Conservation (phyloP, 1,140 invertebrate genomes). For the Anastrepha obliqua region DNA sequence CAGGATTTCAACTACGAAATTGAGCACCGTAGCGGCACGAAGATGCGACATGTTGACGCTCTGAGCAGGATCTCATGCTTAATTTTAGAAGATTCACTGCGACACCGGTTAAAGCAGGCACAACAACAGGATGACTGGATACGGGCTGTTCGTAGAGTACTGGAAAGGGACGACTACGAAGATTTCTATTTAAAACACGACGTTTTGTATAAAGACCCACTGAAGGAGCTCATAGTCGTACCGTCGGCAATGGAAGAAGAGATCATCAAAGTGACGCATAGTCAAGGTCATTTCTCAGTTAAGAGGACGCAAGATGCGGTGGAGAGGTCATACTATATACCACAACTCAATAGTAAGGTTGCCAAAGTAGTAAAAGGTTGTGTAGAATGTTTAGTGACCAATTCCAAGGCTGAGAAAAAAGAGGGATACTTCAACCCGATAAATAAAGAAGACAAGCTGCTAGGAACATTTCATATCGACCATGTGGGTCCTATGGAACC, state of each 20-base stretch:
- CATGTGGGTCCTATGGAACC: background rate
- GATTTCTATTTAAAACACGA: slow-evolving; percentile 25
- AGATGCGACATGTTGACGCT: slow-evolving; percentile 54
- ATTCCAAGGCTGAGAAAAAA: background rate
- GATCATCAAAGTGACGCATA: background rate
- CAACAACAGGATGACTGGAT: slow-evolving; percentile 51
- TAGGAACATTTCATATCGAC: background rate
- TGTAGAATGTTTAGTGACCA: background rate
- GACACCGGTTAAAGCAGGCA: background rate
- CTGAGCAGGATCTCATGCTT: slow-evolving; percentile 55
- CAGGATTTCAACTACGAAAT: slow-evolving; percentile 61
- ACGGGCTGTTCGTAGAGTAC: background rate
- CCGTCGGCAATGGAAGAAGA: slow-evolving; percentile 8
- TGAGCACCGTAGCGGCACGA: slow-evolving; percentile 56
- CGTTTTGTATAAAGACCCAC: background rate
- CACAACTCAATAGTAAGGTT: background rate
- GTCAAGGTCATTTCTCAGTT: background rate
- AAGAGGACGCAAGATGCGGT: background rate
- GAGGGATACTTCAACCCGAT: background rate
- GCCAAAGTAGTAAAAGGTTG: background rate
- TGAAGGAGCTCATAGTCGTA: slow-evolving; percentile 17
- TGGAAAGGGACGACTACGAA: background rate
- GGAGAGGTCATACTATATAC: background rate
- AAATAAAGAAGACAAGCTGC: background rate
- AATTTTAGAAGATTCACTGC: slow-evolving; percentile 60